These are phyloP conservation scores for Bembecia ichneumoniformis DNA, from an alignment of 2,888 invertebrate species.

Conservation along the genomic window DNA sequence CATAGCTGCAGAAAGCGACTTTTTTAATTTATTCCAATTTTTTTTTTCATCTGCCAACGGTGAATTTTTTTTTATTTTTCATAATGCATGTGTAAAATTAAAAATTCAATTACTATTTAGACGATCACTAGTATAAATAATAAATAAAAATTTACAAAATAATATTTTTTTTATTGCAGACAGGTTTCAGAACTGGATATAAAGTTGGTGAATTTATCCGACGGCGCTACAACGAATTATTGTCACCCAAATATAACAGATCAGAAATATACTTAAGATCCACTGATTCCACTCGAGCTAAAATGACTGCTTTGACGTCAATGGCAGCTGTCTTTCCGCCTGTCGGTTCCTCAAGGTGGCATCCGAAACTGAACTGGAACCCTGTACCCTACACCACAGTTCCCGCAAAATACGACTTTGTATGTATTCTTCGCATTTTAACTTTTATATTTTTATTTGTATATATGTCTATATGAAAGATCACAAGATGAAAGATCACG, in stretches of 20 bases:
- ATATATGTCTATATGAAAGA: no score
- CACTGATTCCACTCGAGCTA: slow-evolving; percentile 2
- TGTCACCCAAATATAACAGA: slow-evolving; percentile 30
- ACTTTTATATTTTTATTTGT: no score
- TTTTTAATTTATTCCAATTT: no score
- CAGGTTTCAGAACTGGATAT: slow-evolving; percentile 24
- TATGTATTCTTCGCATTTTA: slow-evolving; percentile 1
- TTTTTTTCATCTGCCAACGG: no score
- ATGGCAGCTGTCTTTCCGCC: slow-evolving; percentile 3
- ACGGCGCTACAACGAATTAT: slow-evolving; percentile 22
- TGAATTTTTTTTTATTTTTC: no score
- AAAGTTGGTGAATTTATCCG: slow-evolving; percentile 23
- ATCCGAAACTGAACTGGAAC: not conserved
- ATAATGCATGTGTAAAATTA: no score
- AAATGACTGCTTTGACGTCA: slow-evolving; percentile 3
- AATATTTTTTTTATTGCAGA: slow-evolving; percentile 10
- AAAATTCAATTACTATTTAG: no score
- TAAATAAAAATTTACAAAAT: not conserved
- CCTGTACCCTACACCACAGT: slow-evolving; percentile 3
- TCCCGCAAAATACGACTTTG: not conserved
- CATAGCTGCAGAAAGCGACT: no score
- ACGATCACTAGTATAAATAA: not conserved
- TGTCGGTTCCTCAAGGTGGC: not conserved
- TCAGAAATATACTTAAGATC: slow-evolving; percentile 10
- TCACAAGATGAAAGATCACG: no score